A percentile compares a stretch with the other conserved stretches of the same genome.
Conservation (phyloP, 2,888 invertebrate genomes). For the Cataglyphis cursor region DNA sequence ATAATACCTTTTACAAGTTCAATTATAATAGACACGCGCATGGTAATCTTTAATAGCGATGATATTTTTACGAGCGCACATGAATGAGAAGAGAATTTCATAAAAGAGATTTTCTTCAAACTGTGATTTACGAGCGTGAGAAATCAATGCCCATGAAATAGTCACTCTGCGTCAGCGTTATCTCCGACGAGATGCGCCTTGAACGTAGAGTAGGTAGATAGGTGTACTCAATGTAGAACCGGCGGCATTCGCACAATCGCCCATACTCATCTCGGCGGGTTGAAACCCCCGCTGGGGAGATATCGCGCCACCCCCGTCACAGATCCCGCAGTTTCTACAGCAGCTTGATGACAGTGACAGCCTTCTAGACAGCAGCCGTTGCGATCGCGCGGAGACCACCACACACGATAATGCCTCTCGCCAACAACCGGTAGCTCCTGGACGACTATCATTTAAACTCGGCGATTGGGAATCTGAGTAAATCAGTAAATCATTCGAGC, state of each 20-base stretch:
- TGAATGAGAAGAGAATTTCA: background rate
- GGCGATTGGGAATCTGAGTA: constrained; percentile 72
- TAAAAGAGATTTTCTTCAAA: constrained; percentile 38
- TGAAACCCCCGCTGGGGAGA: constrained; percentile 75
- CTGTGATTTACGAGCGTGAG: constrained; percentile 52
- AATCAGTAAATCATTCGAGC: constrained; percentile 76
- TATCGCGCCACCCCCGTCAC: constrained; percentile 71
- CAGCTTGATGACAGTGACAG: constrained; percentile 75
- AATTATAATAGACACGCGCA: background rate
- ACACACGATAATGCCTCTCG: constrained; percentile 36
- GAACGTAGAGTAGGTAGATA: constrained; percentile 41
- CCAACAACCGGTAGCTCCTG: constrained; percentile 61
- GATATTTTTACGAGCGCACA: background rate
- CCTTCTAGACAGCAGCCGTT: constrained; percentile 56
- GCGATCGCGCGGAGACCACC: constrained; percentile 40
- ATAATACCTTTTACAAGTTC: background rate
- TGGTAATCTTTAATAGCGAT: background rate
- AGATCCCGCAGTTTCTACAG: constrained; percentile 67
- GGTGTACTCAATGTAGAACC: constrained; percentile 65
- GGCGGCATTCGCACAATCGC: constrained; percentile 79
- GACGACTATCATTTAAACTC: constrained; percentile 70
- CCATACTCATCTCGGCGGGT: constrained; percentile 80
- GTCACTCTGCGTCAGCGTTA: constrained; percentile 13
- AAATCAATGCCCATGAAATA: constrained; percentile 46
- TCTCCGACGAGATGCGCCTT: constrained; percentile 30